A percentile compares a stretch with the other conserved stretches of the same genome.
phyloP scores from a whole-genome alignment of 2,888 invertebrate genomes.

The Microplitis deprimator region DNA sequence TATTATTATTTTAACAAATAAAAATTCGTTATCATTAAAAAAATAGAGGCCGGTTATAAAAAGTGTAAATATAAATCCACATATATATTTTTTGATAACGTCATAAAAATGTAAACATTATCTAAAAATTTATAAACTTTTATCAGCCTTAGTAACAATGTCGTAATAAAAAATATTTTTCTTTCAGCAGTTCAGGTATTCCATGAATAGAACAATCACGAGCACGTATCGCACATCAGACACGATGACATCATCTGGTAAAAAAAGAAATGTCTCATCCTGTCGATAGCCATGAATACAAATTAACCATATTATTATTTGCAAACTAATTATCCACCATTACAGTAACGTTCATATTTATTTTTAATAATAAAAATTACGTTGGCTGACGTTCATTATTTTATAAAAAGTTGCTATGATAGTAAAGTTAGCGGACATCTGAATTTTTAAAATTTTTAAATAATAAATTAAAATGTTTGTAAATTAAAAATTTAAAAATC shows the following conservation, averaged over 20 bases:
- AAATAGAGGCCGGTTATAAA: neutral
- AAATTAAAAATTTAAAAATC: too few relatives aligned
- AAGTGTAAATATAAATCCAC: neutral
- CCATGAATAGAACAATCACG: neutral
- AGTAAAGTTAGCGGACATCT: too few relatives aligned
- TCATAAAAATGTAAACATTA: neutral
- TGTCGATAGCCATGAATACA: neutral
- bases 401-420: too few relatives aligned
- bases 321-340: too few relatives aligned
- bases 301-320: neutral
- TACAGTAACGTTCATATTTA: too few relatives aligned
- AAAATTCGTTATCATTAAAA: constrained; percentile 8
- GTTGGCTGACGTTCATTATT: too few relatives aligned
- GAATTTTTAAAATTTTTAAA: too few relatives aligned
- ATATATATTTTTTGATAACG: neutral
- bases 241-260: neutral
- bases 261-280: constrained; percentile 1
- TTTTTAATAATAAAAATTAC: too few relatives aligned
- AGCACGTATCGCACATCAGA: neutral
- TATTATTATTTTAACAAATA: neutral
- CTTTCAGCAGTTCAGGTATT: neutral
- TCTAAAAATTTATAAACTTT: neutral
- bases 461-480: too few relatives aligned
- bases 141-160: neutral
- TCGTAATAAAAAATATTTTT: neutral